A percentile compares a stretch with the other conserved stretches of the same genome.
Evolutionary conservation across 1,140 invertebrate genomes (phyloP).

Genomic region (Heliconius hewitsoni): DNA sequence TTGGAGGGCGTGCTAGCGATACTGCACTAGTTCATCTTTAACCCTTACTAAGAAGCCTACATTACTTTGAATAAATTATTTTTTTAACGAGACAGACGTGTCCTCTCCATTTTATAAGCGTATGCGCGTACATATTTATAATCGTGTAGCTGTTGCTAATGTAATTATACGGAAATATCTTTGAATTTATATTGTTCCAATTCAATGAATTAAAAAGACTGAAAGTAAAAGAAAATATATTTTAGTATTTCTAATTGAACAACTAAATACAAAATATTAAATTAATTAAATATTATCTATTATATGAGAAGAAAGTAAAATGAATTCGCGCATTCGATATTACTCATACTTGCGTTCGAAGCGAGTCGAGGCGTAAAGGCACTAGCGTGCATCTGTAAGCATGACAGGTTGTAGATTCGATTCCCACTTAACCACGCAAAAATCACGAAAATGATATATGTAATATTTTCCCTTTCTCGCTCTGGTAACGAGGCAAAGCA

Average conservation of each 20-base stretch:
- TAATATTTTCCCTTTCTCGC: too few species aligned
- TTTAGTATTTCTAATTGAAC: too few species aligned
- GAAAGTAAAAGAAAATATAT: too few species aligned
- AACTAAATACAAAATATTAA: background rate
- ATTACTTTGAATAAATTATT: slow-evolving; percentile 17
- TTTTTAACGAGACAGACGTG: slow-evolving; percentile 15
- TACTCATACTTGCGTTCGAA: too few species aligned
- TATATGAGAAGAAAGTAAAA: slow-evolving; percentile 24
- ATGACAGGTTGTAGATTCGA: too few species aligned
- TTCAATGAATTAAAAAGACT: background rate
- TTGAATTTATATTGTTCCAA: background rate
- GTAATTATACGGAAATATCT: background rate
- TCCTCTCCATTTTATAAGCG: background rate
- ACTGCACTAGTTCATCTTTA: slow-evolving; percentile 72
- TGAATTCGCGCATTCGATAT: too few species aligned
- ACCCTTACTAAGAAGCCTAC: slow-evolving; percentile 59
- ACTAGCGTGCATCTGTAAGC: too few species aligned
- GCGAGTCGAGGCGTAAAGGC: too few species aligned
- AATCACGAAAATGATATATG: too few species aligned
- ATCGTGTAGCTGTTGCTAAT: slow-evolving; percentile 21
- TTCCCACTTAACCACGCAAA: too few species aligned
- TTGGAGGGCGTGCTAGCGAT: slow-evolving; percentile 75
- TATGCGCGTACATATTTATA: slow-evolving; percentile 15
- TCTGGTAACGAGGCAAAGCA: background rate
- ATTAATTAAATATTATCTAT: background rate